Percentiles rank a stretch among this genome's conserved stretches.
These are phyloP conservation scores for Clamator glandarius DNA, from an alignment of 2,797 vertebrate genomes.

Conservation along the genomic window DNA sequence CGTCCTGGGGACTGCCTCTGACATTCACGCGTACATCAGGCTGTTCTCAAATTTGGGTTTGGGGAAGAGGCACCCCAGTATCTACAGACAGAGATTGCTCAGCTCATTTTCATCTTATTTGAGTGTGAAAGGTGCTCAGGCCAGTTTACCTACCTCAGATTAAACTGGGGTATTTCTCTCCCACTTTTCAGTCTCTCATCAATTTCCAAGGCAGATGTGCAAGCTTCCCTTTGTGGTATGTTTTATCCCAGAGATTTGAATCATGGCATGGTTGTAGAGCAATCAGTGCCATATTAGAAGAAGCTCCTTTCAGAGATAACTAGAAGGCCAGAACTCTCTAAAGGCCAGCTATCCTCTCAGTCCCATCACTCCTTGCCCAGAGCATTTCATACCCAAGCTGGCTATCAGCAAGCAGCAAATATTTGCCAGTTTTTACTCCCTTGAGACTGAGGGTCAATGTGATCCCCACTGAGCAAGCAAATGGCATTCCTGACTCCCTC, in stretches of 20 bases:
- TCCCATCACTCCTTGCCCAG: background rate
- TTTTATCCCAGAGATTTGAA: background rate
- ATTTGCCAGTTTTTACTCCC: background rate
- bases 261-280: background rate
- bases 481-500: background rate
- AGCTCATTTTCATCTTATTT: background rate
- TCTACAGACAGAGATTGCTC: background rate
- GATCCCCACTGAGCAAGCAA: background rate
- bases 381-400: background rate
- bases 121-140: background rate
- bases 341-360: background rate
- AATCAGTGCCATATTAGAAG: background rate
- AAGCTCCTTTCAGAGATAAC: background rate
- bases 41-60: background rate
- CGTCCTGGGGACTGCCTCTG: background rate
- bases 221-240: background rate
- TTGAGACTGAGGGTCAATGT: background rate
- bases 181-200: background rate
- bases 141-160: background rate
- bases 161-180: background rate
- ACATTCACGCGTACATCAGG: background rate
- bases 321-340: background rate
- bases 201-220: background rate
- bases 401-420: background rate
- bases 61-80: background rate